A percentile compares a stretch with the other conserved stretches of the same genome.
Evolutionary conservation across 2,113 vertebrate species (phyloP).

Genomic region (Etheostoma cragini): DNA sequence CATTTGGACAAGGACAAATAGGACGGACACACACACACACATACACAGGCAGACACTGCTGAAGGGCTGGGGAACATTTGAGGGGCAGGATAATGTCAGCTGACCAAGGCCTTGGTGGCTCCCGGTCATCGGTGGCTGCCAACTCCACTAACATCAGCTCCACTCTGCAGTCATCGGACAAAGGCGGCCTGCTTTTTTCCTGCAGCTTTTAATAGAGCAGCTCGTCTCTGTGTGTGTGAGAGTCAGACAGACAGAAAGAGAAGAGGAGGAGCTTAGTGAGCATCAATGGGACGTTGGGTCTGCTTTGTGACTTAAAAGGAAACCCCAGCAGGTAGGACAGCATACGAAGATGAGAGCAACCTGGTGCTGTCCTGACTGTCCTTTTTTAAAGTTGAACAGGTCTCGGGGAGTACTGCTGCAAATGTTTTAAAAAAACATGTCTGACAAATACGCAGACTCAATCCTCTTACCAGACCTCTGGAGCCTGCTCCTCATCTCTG

Average conservation of each 20-base stretch:
- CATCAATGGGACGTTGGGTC: conserved; percentile 46
- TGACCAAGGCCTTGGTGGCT: conserved; percentile 73
- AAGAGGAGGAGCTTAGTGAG: conserved; percentile 34
- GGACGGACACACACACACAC: conserved; percentile 16
- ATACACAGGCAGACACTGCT: conserved; percentile 34
- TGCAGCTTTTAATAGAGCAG: conserved; percentile 64
- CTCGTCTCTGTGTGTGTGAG: conserved; percentile 40
- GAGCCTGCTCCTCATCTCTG: neutral
- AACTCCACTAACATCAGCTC: conserved; percentile 72
- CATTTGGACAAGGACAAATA: conserved; percentile 65
- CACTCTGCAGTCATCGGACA: conserved; percentile 61
- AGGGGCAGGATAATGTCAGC: conserved; percentile 74
- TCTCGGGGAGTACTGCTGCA: neutral
- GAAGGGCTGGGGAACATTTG: conserved; percentile 57
- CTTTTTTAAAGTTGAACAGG: neutral
- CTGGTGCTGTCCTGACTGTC: neutral
- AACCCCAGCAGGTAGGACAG: conserved; percentile 43
- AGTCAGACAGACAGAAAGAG: conserved; percentile 33
- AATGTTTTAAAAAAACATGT: neutral
- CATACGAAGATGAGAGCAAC: conserved; percentile 29
- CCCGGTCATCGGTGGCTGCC: conserved; percentile 73
- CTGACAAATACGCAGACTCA: neutral
- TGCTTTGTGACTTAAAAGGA: conserved; percentile 41
- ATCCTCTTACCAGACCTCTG: neutral
- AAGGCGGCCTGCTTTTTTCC: conserved; percentile 60